These are phyloP conservation scores for Platyscapa corneri DNA, from an alignment of 1,140 invertebrate species.

Conservation along the genomic window DNA sequence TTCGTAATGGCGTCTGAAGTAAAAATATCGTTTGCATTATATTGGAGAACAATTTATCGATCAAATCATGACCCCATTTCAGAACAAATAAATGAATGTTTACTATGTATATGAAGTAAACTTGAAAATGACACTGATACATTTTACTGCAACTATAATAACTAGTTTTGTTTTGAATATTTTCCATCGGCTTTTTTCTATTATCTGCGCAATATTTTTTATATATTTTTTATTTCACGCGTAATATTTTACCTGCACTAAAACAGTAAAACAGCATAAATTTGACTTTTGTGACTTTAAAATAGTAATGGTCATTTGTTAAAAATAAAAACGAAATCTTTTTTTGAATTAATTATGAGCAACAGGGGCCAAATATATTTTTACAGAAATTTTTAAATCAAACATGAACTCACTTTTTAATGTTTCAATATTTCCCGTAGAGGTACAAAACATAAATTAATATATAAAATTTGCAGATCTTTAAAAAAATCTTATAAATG, in stretches of 20 bases:
- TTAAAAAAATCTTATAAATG: too few relatives aligned
- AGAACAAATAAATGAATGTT: background rate
- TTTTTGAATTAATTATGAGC: too few relatives aligned
- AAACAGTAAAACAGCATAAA: too few relatives aligned
- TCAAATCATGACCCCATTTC: background rate
- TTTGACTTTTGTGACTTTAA: too few relatives aligned
- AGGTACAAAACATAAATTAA: too few relatives aligned
- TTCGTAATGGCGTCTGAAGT: background rate
- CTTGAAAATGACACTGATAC: background rate
- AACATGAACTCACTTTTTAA: too few relatives aligned
- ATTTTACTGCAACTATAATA: background rate
- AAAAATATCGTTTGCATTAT: background rate
- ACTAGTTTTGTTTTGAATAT: background rate
- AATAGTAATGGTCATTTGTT: too few relatives aligned
- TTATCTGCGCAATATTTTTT: background rate
- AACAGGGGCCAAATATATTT: too few relatives aligned
- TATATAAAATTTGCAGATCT: too few relatives aligned
- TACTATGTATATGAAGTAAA: background rate
- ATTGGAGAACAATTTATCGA: background rate
- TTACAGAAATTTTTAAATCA: too few relatives aligned
- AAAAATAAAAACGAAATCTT: too few relatives aligned
- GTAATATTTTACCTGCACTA: background rate
- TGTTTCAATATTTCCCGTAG: too few relatives aligned
- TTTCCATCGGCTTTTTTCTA: background rate
- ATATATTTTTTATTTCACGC: background rate